Conservation (phyloP, 2,113 vertebrate genomes). For the Zootoca vivipara region DNA sequence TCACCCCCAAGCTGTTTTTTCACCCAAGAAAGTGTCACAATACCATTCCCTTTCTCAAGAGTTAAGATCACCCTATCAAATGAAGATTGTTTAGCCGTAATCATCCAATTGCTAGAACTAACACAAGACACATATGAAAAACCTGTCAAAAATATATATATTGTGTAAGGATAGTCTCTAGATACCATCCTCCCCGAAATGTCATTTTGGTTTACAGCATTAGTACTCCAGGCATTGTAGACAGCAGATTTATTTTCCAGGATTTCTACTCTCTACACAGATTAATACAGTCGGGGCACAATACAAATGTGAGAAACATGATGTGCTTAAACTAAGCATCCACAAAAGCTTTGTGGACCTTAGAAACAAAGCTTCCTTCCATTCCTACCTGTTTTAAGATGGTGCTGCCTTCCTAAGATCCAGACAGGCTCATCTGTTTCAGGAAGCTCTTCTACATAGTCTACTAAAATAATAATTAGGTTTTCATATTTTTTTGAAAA, state of each 20-base stretch:
- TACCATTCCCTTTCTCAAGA: background rate
- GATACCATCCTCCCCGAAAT: background rate
- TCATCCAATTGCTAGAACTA: background rate
- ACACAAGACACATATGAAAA: background rate
- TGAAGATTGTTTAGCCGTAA: background rate
- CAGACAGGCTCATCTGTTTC: slow-evolving; percentile 83
- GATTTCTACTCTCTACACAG: slow-evolving; percentile 34
- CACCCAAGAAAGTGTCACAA: background rate
- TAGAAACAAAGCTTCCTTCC: background rate
- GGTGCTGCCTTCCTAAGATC: slow-evolving; percentile 83
- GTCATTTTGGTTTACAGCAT: background rate
- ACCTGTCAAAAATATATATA: background rate
- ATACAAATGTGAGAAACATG: slow-evolving; percentile 12
- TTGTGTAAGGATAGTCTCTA: rapidly evolving
- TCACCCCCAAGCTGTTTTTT: background rate
- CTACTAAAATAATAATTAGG: slow-evolving; percentile 75
- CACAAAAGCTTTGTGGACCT: background rate
- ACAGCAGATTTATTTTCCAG: background rate
- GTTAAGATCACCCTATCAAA: background rate
- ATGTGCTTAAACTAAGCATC: background rate
- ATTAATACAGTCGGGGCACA: background rate
- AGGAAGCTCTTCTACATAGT: slow-evolving; percentile 83
- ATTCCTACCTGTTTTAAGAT: slow-evolving; percentile 78
- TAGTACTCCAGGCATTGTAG: background rate
- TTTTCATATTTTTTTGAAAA: slow-evolving; percentile 78